Conservation (phyloP, 2,888 invertebrate genomes). For the Pristionchus japonicus region DNA sequence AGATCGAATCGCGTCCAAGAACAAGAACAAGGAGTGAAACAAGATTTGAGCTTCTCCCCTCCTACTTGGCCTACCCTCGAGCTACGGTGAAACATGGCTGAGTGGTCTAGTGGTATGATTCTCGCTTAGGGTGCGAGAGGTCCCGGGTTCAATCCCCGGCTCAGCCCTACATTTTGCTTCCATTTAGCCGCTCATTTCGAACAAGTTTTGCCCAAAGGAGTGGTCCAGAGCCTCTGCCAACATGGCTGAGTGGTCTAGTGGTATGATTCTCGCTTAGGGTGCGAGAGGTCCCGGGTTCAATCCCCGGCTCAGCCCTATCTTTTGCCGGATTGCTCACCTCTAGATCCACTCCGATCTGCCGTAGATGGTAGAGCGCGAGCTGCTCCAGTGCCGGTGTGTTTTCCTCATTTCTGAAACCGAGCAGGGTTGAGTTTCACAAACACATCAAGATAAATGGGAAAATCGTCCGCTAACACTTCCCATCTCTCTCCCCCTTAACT, state of each 20-base stretch:
- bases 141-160: conserved; percentile 75
- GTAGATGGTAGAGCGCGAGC: conserved; percentile 38
- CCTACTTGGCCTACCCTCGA: conserved; percentile 20
- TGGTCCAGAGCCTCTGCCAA: not conserved
- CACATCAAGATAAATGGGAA: not conserved
- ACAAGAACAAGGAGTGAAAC: not conserved
- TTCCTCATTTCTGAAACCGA: conserved; percentile 23
- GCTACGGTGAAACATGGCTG: conserved; percentile 50
- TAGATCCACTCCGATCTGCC: conserved; percentile 18
- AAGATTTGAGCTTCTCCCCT: conserved; percentile 43
- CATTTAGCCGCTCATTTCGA: not conserved
- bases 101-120: conserved; percentile 43
- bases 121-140: conserved; percentile 76
- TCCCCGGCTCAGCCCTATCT: conserved; percentile 64
- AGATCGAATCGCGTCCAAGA: not conserved
- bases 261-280: conserved; percentile 76
- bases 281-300: conserved; percentile 76
- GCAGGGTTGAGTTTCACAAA: not conserved
- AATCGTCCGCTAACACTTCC: not conserved
- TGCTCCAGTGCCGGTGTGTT: conserved; percentile 36
- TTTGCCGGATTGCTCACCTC: conserved; percentile 29
- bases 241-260: conserved; percentile 74
- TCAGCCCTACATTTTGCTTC: conserved; percentile 51
- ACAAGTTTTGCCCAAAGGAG: not conserved
- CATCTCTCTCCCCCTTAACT: not conserved